Evolutionary conservation across 2,113 vertebrate genomes (phyloP), one percentile per base, ranked within the genome.

Genomic region (Cercocebus atys): DNA sequence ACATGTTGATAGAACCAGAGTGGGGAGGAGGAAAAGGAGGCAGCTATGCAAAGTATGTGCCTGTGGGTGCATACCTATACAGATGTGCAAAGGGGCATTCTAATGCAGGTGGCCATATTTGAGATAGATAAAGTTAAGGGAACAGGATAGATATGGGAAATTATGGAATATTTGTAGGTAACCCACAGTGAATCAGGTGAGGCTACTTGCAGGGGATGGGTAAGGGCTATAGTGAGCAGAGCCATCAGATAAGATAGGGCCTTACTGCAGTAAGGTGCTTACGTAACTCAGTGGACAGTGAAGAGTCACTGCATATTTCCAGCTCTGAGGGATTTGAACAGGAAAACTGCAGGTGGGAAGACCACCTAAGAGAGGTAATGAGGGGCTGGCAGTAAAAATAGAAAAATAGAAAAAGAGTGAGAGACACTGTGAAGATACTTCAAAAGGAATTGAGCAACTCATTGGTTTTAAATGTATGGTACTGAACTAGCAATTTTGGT

Each of bases 51-150:
- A 43, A 76, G 35, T 75, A 13, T 11, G 20, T 50, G 17, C 3
- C 0, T 43, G 17, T 43, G 45, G 1, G 20, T 10, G 2, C 4
- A 1, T 38, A 6, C 9, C 64, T 6, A 8, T 38, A n/a, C 16
- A 40, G 66, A 30, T 40, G 23, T 66, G 17, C 89, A 30, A 14
- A 61, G 70, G 35, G 32, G 13, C 30, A 23, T 20, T 43, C 50
- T 43, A 30, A 64, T 2, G 2, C 10, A 83, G 38, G 35, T 35
- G n/a, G 16, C 8, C 0, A 0, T 61, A 10, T 14, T 73, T 35
- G 52, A 80, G 85, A 47, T 25, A 84, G 22, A 3, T 35, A 13
- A 88, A 22, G 32, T 9, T 17, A 45, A 3, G 5, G 22, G 66
- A 35, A 76, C 1, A 2, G 20, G 40, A 52, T 18, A 16, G 35